Base-by-base conservation (phyloP, 2,888 invertebrate species). In the Teleiodes luculella region DNA sequence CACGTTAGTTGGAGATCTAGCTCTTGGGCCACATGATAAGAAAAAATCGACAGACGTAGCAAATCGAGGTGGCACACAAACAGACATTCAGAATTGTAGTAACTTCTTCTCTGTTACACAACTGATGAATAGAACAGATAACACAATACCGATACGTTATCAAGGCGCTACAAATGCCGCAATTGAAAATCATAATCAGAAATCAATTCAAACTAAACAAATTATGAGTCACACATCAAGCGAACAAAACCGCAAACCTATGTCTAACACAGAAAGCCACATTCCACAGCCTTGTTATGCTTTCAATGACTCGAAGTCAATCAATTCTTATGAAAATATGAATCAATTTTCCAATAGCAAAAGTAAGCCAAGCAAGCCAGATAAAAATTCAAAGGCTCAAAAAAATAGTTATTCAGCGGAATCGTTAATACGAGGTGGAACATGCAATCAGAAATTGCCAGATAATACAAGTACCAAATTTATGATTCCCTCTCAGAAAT, bases 331-430 rank as follows among this genome's bases (percentile, higher is more conserved):
- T 60, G 86, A 87, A 53, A 76, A 68, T 55, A 71, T 80, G 60
- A 61, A 67, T 35, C 82, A 83, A 41, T 86, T 80, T 72, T 56
- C 80, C 11, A 77, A 81, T 51, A 57, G 61, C 39, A 88, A 87
- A 74, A 57, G 64, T 2, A 87, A 87, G 66, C 35, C 69, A n/a
- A 79, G 66, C 57, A 81, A 84, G 64, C 61, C 75, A 1, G 87
- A 87, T 52, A 88, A 88, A 64, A 75, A 58, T 57, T 57, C 76
- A 0, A 89, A 88, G 64, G 65, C 70, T 2, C 83, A 85, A 47
- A 89, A 89, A 60, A 85, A 86, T 59, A 88, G 78, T 62, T 89
- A 89, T 66, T 88, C 89, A 1, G 87, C 89, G 1, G 89, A 89
- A 68, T 77, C 89, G 10, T 66, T 89, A 35, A 70, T 89, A 58